These are phyloP conservation scores for Aradophagus sp. DNA, from an alignment of 1,140 invertebrate genomes.

Conservation along the genomic window DNA sequence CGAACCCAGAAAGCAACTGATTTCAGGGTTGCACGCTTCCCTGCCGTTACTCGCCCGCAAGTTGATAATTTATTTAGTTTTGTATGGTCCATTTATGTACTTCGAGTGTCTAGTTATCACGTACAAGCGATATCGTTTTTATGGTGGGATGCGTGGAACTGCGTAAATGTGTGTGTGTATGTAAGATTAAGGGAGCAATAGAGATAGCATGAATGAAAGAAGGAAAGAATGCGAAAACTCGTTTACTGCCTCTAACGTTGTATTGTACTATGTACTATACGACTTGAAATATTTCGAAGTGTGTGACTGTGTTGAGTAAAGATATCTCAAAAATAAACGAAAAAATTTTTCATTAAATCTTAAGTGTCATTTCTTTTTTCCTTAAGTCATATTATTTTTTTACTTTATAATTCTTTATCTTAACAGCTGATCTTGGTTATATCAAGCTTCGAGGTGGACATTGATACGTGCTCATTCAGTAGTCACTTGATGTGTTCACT, in stretches of 20 bases:
- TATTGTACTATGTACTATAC: conserved; percentile 70
- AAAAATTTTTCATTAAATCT: conserved; percentile 67
- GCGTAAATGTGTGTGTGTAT: no score
- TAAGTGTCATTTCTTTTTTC: conserved; percentile 1
- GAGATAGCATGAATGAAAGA: conserved; percentile 15
- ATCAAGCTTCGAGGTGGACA: conserved; percentile 2
- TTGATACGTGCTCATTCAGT: conserved; percentile 2
- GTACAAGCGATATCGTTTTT: no score
- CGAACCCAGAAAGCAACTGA: background rate
- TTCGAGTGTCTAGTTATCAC: no score
- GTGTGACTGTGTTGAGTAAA: conserved; percentile 63
- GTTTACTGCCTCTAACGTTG: conserved; percentile 58
- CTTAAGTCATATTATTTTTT: background rate
- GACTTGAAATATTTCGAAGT: conserved; percentile 56
- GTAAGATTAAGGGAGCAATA: conserved; percentile 1
- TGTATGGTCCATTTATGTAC: conserved; percentile 62
- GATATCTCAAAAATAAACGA: conserved; percentile 68
- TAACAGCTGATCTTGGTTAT: no score
- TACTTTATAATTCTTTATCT: background rate
- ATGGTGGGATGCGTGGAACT: no score
- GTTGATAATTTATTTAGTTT: conserved; percentile 73
- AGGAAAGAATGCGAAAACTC: conserved; percentile 27
- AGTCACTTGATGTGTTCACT: conserved; percentile 24
- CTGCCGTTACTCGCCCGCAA: conserved; percentile 12
- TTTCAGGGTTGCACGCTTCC: background rate